Conservation (phyloP, 2,888 invertebrate species). For the Unio pictorum region DNA sequence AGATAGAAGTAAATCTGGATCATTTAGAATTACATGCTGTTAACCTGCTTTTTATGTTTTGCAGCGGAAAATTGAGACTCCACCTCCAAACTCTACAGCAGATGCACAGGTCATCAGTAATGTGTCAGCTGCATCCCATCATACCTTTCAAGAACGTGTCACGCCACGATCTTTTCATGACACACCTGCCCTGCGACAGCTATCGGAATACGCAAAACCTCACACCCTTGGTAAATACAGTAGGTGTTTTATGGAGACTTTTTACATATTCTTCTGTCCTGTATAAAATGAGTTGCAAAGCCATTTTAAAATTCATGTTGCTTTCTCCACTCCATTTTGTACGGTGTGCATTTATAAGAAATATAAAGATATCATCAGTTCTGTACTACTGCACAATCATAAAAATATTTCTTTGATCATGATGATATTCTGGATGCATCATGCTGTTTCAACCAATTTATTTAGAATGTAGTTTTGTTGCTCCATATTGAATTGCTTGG, state of each 20-base stretch:
- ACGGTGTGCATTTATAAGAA: too few species aligned
- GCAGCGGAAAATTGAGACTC: conserved; percentile 50
- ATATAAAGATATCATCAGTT: too few species aligned
- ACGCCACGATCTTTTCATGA: conserved; percentile 80
- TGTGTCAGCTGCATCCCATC: conserved; percentile 36
- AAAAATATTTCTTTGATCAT: too few species aligned
- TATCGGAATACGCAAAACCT: conserved; percentile 92
- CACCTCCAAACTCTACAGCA: conserved; percentile 54
- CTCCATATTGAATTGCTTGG: too few species aligned
- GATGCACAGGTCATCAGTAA: conserved; percentile 60
- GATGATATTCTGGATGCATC: too few species aligned
- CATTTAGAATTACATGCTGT: neutral
- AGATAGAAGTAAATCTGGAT: neutral
- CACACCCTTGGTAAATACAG: conserved; percentile 75
- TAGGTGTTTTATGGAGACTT: too few species aligned
- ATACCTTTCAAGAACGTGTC: conserved; percentile 53
- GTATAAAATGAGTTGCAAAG: too few species aligned
- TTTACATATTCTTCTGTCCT: neutral
- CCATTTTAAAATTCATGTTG: too few species aligned
- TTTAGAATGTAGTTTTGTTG: too few species aligned
- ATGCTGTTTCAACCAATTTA: too few species aligned
- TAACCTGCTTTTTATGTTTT: neutral
- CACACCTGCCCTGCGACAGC: conserved; percentile 91
- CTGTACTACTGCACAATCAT: too few species aligned
- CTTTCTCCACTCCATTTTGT: too few species aligned